phyloP scores from a whole-genome alignment of 2,113 vertebrate genomes.

The Gallinago jamesoni region DNA sequence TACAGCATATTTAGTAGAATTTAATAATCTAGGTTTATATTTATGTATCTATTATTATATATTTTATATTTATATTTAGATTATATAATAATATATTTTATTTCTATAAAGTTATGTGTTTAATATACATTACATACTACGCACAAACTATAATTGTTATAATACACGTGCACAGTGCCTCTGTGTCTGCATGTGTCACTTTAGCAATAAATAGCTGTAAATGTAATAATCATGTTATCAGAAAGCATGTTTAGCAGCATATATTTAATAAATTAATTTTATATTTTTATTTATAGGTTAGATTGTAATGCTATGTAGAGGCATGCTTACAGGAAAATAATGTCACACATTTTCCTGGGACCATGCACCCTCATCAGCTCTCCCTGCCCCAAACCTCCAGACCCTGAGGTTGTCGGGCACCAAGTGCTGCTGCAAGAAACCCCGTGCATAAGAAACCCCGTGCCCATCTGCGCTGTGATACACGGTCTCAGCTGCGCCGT shows the following conservation, averaged over 20 bases:
- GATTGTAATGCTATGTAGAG: too few relatives aligned
- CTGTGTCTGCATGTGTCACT: neutral
- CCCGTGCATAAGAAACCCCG: too few relatives aligned
- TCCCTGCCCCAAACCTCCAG: too few relatives aligned
- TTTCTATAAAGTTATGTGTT: neutral
- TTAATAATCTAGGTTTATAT: neutral
- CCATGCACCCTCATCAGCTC: rapidly evolving
- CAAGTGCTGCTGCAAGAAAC: neutral
- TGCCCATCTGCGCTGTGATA: too few relatives aligned
- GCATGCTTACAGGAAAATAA: neutral
- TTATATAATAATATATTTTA: neutral
- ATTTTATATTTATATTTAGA: too few relatives aligned
- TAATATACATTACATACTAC: too few relatives aligned
- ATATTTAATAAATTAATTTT: neutral
- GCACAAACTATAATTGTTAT: neutral
- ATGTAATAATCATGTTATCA: too few relatives aligned
- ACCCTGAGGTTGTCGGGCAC: rapidly evolving
- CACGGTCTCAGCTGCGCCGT: rapidly evolving
- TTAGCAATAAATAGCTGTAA: neutral
- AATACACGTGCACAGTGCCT: rapidly evolving
- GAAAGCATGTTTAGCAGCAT: neutral
- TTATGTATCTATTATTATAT: neutral
- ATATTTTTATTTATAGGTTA: neutral
- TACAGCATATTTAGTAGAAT: neutral
- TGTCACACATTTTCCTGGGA: too few relatives aligned